phyloP scores from a whole-genome alignment of 2,888 invertebrate species.

The Thecophora atra region DNA sequence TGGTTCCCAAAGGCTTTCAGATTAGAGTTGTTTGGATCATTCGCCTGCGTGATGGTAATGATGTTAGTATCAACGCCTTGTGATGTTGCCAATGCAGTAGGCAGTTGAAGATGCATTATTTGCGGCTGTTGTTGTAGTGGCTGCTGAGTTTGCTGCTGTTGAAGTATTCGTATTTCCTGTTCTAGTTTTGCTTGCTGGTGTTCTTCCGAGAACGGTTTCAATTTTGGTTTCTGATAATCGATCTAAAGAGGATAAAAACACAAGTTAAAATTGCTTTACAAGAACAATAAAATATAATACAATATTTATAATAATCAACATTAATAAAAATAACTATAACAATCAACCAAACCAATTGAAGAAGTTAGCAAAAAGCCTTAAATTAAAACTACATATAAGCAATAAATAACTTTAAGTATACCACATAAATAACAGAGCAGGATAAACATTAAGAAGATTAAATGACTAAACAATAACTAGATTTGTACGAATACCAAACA shows the following conservation, averaged over 20 bases:
- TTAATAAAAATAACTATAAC: neutral
- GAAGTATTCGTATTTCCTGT: conserved; percentile 47
- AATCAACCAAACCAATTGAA: neutral
- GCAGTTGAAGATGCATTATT: conserved; percentile 63
- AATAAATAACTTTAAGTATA: too few species aligned
- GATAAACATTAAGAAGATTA: too few species aligned
- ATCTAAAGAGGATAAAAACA: neutral
- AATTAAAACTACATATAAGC: too few species aligned
- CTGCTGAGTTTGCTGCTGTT: conserved; percentile 49
- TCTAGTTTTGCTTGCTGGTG: conserved; percentile 37
- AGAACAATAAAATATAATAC: neutral
- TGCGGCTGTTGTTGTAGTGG: conserved; percentile 53
- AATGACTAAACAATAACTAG: too few species aligned
- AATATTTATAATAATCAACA: neutral
- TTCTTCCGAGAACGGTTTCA: neutral
- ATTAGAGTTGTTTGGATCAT: conserved; percentile 47
- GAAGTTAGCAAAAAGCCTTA: neutral
- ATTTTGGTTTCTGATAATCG: conserved; percentile 1
- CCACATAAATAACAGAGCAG: too few species aligned
- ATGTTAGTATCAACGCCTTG: conserved; percentile 61
- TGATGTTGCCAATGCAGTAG: conserved; percentile 53
- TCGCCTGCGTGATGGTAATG: conserved; percentile 62
- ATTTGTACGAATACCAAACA: too few species aligned
- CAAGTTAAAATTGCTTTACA: neutral
- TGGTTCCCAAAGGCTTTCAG: conserved; percentile 53